Percentiles rank a stretch among this genome's conserved stretches.
Conservation (phyloP, 2,888 invertebrate species). For the Volucella inflata region DNA sequence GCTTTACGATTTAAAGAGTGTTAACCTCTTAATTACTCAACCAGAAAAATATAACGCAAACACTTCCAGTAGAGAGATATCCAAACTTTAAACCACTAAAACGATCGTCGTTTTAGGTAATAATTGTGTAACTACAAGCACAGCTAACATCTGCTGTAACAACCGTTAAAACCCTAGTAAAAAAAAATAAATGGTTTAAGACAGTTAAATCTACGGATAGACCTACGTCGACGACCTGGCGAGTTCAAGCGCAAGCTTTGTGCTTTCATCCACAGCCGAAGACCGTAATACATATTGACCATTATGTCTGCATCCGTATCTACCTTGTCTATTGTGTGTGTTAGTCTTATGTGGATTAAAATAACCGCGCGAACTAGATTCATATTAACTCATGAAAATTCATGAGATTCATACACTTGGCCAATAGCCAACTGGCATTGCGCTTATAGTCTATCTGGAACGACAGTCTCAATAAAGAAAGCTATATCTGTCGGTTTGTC, state of each 20-base stretch:
- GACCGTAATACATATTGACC: slow-evolving; percentile 54
- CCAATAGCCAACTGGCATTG: slow-evolving; percentile 26
- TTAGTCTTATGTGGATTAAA: slow-evolving; percentile 38
- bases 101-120: slow-evolving; percentile 21
- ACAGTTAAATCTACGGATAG: slow-evolving; percentile 53
- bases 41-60: slow-evolving; percentile 21
- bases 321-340: slow-evolving; percentile 1
- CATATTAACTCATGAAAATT: slow-evolving; percentile 57
- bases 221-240: slow-evolving; percentile 18
- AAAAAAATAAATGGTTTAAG: slow-evolving; percentile 28
- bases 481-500: not conserved
- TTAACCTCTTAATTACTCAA: slow-evolving; percentile 68
- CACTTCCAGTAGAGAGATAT: slow-evolving; percentile 39
- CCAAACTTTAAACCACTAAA: slow-evolving; percentile 35
- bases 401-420: slow-evolving; percentile 52
- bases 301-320: slow-evolving; percentile 18
- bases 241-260: slow-evolving; percentile 30
- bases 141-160: slow-evolving; percentile 49
- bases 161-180: slow-evolving; percentile 24
- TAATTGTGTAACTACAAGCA: slow-evolving; percentile 59
- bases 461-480: slow-evolving; percentile 33
- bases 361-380: slow-evolving; percentile 7
- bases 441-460: slow-evolving; percentile 37
- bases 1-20: slow-evolving; percentile 46
- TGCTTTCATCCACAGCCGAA: slow-evolving; percentile 34